Base-by-base conservation (phyloP, 2,888 invertebrate species). In the Loripinus fragilis region DNA sequence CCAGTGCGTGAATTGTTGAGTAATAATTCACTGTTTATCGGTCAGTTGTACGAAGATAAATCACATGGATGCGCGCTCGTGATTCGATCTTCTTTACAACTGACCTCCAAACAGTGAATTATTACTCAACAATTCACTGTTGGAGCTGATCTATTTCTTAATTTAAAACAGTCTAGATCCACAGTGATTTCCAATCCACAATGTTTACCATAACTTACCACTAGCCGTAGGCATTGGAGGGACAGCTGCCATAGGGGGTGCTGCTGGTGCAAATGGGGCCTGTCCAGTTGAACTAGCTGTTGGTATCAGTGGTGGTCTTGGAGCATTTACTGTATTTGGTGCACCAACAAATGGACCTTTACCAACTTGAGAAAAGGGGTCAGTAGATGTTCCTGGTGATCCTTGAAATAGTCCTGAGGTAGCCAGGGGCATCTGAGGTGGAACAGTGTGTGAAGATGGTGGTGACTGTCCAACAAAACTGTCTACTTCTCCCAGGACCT, bases 391-490 rank as follows among this genome's bases (percentile, higher is more conserved):
- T 65, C 48, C 52, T 17, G 78, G 52, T 30, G 86, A 52, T 72
- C 75, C 81, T 60, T 86, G 77, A 71, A 85, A 85, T 23, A 85
- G 71, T 41, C 78, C 41, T 25, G 74, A 75, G 25, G 81, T 30
- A 23, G 77, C 52, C 42, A 71, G 64, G 23, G 50, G 41, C 15
- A 78, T 20, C 72, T 78, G 74, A 17, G 70, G n/a, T 17, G 55
- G 1, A 17, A 25, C n/a, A 71, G 70, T 74, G 48, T n/a, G n/a
- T 60, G 41, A 38, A 74, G 23, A n/a, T 8, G 87, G 86, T 25
- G 90, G 89, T 38, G 86, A 84, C 80, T 93, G 93, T 20, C 93
- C 93, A 50, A 93, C 89, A 89, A 93, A 93, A 83, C 91, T 92
- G 85, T 92, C 93, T 42, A 90, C 92, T 80, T 93, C 92, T 28